Base-by-base conservation (phyloP, 2,113 vertebrate genomes). In the Plectropomus leopardus region DNA sequence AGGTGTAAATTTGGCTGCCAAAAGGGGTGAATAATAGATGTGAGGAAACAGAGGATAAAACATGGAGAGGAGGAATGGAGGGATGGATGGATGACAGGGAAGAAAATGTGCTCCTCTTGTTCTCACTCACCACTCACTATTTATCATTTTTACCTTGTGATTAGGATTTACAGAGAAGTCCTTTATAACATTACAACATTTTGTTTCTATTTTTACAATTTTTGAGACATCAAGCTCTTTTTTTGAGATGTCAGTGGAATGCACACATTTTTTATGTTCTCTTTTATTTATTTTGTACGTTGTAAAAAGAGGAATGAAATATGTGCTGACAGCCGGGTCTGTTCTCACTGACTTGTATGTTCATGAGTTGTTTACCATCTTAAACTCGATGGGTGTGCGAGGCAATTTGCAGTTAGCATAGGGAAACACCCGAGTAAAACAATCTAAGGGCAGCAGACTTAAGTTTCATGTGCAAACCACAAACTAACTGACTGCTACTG, bases 11-110 rank as follows among this genome's bases (percentile, higher is more conserved):
- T 51, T 54, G 55, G 84, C 78, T 78, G 87, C 85, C 81, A 88
- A 81, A 76, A 66, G 66, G 59, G 64, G 73, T 89, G 89, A 92
- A 92, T 89, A 85, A 89, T 92, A 87, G 77, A 92, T 91, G 89
- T 88, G 78, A 84, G 61, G 69, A 77, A 85, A 45, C 21, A 13
- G 65, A 55, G 76, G 65, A 83, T 88, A 30, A 80, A 88, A 85
- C 80, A 57, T 70, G 78, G 63, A 76, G 51, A 34, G 59, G 64
- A 73, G 32, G 58, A 26, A 44, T 34, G 54, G 54, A 66, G 13
- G 60, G 40, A 59, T 48, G 51, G 50, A 79, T 60, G 69, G 76
- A 67, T 80, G 69, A 77, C 64, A 70, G 61, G 57, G 76, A 80
- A 72, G 30, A 65, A 83, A 74, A 79, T 48, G 40, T 34, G 34